Evolutionary conservation across 2,113 vertebrate genomes (phyloP).

Genomic region (Cyrtonyx montezumae): DNA sequence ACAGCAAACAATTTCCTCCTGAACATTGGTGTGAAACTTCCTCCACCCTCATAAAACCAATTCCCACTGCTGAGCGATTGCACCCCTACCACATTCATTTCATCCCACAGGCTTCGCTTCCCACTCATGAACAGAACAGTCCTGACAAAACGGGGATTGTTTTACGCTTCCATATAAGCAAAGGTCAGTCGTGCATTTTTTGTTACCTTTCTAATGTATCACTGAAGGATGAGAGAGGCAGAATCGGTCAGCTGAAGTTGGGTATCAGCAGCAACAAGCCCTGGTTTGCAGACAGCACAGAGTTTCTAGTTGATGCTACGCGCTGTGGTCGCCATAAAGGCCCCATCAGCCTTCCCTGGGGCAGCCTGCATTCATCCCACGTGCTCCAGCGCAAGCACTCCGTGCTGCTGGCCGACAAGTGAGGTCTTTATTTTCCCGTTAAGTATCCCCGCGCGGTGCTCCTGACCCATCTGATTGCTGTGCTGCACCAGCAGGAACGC

Average conservation of each 20-base stretch:
- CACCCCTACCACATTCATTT: not conserved
- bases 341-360: conserved; percentile 37
- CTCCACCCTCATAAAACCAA: conserved; percentile 6
- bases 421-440: conserved; percentile 63
- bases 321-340: conserved; percentile 22
- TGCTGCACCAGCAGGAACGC: conserved; percentile 62
- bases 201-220: not conserved
- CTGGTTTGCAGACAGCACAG: conserved; percentile 20
- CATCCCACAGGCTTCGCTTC: not conserved
- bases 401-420: conserved; percentile 38
- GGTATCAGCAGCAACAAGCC: not conserved
- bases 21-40: not conserved
- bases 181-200: not conserved
- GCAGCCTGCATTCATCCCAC: conserved; percentile 45
- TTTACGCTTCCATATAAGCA: not conserved
- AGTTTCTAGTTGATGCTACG: conserved; percentile 21
- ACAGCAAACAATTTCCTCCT: conserved; percentile 2
- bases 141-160: not conserved
- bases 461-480: conserved; percentile 64
- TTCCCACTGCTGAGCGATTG: not conserved
- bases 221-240: not conserved
- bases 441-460: conserved; percentile 54
- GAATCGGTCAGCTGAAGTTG: not conserved
- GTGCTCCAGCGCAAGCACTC: not conserved
- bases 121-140: not conserved